Evolutionary conservation across 2,797 vertebrate species (phyloP).

Genomic region (Pantherophis alleghaniensis): DNA sequence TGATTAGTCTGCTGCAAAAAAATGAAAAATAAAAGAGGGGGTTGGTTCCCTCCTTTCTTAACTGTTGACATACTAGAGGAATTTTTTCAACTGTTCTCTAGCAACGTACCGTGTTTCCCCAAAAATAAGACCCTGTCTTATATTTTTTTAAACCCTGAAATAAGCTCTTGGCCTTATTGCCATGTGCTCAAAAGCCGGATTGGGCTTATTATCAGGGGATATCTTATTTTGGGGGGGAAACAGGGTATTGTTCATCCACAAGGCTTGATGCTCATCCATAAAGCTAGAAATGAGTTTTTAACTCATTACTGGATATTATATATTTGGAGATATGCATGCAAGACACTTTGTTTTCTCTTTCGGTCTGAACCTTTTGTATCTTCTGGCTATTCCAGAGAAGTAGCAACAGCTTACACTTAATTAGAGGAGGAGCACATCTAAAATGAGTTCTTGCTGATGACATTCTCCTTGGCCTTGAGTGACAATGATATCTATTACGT

Average conservation of each 20-base stretch:
- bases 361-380: neutral
- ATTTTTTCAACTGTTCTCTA: neutral
- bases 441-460: slow-evolving; percentile 3
- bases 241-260: neutral
- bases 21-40: neutral
- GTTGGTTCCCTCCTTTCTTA: neutral
- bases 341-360: neutral
- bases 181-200: too few relatives aligned
- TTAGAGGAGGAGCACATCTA: slow-evolving; percentile 7
- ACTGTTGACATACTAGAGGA: neutral
- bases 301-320: neutral
- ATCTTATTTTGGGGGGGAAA: too few relatives aligned
- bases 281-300: neutral
- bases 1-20: neutral
- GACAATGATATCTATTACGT: slow-evolving; percentile 16
- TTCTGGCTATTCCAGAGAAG: neutral
- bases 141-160: too few relatives aligned
- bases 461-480: neutral
- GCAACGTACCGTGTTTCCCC: neutral
- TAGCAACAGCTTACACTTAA: neutral
- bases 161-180: too few relatives aligned
- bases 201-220: too few relatives aligned
- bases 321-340: neutral
- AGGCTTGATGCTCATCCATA: neutral
- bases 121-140: too few relatives aligned